Conservation (phyloP, 2,797 vertebrate genomes). For the Phyllotis vaccarum region DNA sequence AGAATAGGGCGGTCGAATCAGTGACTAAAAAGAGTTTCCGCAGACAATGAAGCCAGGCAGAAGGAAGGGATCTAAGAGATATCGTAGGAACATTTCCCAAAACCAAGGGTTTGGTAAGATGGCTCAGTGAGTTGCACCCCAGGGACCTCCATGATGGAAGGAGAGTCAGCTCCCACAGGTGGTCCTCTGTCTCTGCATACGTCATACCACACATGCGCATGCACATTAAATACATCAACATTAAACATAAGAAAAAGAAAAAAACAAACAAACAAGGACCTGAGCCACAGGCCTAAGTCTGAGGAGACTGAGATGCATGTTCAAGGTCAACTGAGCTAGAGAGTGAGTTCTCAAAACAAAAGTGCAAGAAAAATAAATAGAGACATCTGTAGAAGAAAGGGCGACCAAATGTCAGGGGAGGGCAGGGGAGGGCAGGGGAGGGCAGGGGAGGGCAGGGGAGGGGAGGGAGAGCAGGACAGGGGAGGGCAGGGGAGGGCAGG, state of each 20-base stretch:
- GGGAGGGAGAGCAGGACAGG: no score
- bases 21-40: slow-evolving; percentile 44
- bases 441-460: no score
- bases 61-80: background rate
- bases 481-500: no score
- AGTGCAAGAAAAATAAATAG: background rate
- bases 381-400: background rate
- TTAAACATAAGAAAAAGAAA: background rate
- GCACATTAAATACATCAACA: background rate
- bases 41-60: background rate
- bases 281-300: background rate
- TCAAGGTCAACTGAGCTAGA: background rate
- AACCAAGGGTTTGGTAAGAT: background rate
- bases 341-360: background rate
- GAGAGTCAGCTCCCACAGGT: background rate
- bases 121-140: background rate
- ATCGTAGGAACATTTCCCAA: background rate
- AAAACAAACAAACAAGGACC: background rate
- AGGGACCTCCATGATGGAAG: no score
- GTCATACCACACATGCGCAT: background rate
- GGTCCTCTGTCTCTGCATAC: background rate
- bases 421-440: no score
- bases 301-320: background rate
- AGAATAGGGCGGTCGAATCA: background rate
- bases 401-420: background rate